Evolutionary conservation across 1,140 invertebrate species (phyloP), one percentile per base, ranked within the genome.

Genomic region (Drosophila serrata): DNA sequence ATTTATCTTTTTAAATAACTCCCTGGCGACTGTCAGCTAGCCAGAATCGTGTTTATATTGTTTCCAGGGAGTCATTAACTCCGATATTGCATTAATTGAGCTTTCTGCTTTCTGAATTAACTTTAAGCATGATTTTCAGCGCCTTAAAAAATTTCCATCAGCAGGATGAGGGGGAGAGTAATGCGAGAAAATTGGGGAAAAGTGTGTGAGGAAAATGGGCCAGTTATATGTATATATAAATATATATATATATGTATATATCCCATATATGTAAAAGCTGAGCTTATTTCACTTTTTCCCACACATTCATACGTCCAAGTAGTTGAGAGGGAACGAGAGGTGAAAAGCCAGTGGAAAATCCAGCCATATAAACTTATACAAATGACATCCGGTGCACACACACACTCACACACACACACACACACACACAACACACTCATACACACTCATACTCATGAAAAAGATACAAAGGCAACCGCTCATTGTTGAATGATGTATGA

Each of bases 401-500:
- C 40, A n/a, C 42, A 46, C 11, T 31, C 31, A 13, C 3, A 59
- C 42, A 35, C 37, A 48, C 6, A 55, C 35, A 43, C 4, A 8
- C 37, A 40, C n/a, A 49, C 33, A 57, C 39, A 53, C 43, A 22
- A n/a, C 45, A 45, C 22, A 29, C n/a, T n/a, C n/a, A n/a, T n/a
- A n/a, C n/a, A n/a, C n/a, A n/a, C n/a, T n/a, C n/a, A n/a, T n/a
- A n/a, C 29, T 8, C 4, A 17, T 5, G n/a, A 7, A 13, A 13
- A 11, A 72, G 11, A 59, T 55, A 42, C 35, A 55, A 57, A 55
- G 57, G 29, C 37, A 31, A 55, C 43, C 69, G 62, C 62, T 69
- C 74, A 82, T 82, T 87, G 82, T 88, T 87, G 80, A 87, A 87
- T 87, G 82, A 88, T 87, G 84, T 82, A 82, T 80, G 67, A 74